phyloP scores from a whole-genome alignment of 64 coral and sea anemone genomes.

The Exaiptasia diaphana region DNA sequence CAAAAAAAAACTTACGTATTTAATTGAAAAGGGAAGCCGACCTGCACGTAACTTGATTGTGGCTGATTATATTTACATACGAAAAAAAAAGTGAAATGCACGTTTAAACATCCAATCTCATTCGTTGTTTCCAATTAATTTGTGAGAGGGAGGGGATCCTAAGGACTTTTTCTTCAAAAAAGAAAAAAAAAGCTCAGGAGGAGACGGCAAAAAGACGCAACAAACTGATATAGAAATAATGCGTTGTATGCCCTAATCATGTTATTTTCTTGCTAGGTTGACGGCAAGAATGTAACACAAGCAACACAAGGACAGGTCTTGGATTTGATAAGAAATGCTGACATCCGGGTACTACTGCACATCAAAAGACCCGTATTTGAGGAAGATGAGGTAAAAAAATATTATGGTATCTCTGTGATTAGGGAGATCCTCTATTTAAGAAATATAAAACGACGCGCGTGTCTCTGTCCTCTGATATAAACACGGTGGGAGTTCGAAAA shows the following conservation, averaged over 20 bases:
- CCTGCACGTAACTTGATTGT: neutral
- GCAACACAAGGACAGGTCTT: constrained; percentile 46
- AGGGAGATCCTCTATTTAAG: too few species aligned
- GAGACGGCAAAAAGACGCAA: too few species aligned
- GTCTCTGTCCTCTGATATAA: too few species aligned
- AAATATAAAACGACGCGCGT: too few species aligned
- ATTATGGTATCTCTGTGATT: too few species aligned
- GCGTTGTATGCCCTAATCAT: neutral
- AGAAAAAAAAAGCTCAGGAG: neutral
- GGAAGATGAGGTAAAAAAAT: too few species aligned
- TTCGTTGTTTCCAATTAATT: too few species aligned
- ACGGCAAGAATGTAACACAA: constrained; percentile 47
- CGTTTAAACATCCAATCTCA: too few species aligned
- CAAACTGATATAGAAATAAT: neutral
- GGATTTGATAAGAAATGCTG: constrained; percentile 58
- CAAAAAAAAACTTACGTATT: neutral
- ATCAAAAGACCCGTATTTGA: constrained; percentile 53
- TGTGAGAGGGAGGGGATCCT: too few species aligned
- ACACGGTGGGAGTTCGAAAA: too few species aligned
- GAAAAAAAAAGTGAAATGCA: neutral
- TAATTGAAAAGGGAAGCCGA: neutral
- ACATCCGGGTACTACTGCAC: constrained; percentile 56
- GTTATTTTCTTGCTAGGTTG: constrained; percentile 46
- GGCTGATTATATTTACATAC: neutral
- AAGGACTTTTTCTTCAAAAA: too few species aligned